Base-by-base conservation (phyloP, 2,797 vertebrate genomes). In the Cyclopterus lumpus region DNA sequence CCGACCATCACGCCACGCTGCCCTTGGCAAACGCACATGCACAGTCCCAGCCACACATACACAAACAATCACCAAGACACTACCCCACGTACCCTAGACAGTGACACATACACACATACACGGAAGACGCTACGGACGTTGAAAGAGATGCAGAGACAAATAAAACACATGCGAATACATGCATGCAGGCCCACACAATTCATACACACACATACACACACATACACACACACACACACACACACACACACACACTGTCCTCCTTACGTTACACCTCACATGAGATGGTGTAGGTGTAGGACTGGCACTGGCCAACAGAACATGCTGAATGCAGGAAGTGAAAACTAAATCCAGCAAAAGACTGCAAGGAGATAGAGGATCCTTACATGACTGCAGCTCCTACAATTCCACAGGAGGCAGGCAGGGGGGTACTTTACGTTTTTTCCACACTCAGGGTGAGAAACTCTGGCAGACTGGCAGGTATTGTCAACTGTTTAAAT, bases 11-110 rank as follows among this genome's bases (percentile, higher is more conserved):
- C 57, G 75, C 88, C 28, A 89, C 90, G 0, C 85, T 93, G 78
- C 88, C 93, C 5, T 72, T 89, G 68, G 58, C 85, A 16, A 79
- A 86, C 75, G 75, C 87, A 76, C 94, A 87, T 28, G 67, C 91
- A 79, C 89, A 91, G 61, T 86, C 91, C 14, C 93, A 92, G 76
- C 86, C 83, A 1, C 81, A 77, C 60, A 80, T 86, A 73, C 82
- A 84, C 84, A 88, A 77, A 57, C 91, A 88, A 54, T 89, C 88
- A 20, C 88, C 88, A 0, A 77, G 89, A 81, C 90, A 90, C 58
- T 93, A 90, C 76, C 86, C 91, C 72, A 90, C 91, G 7, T 94
- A 87, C 84, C 92, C 92, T 12, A 84, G 86, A 86, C 93, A 91
- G 84, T 92, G 91, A 94, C 77, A 70, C 62, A 68, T 9, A 73